Base-by-base conservation (phyloP, 2,797 vertebrate species). In the Hydrophis major region DNA sequence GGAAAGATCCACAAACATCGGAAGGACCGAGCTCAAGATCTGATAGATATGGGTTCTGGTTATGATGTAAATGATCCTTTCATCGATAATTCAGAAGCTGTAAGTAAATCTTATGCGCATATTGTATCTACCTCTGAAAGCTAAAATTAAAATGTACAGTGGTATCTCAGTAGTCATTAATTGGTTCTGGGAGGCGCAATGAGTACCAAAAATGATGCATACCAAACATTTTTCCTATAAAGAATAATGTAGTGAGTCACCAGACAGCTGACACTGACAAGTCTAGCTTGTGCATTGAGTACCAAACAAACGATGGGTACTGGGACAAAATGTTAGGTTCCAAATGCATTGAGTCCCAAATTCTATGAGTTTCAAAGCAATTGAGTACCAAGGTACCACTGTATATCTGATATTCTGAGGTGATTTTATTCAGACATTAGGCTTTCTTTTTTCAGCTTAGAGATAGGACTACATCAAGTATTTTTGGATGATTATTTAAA, bases 61-160 rank as follows among this genome's bases (percentile, higher is more conserved):
- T 99, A 99, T 14, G 99, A 99, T 94, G 99, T 99, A 94, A 99
- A 98, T 0, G 99, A 99, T 97, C 99, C 99, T 6, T 99, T 99
- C 97, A 99, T 99, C 90, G 99, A 99, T 97, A 99, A 99, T 95
- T 99, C 99, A 53, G 99, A 99, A 95, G 99, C 99, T 83, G 99
- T 99, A 96, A 99, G 99, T 98, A 96, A 96, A 63, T 28, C 37
- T 93, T 37, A 22, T 0, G 91, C 55, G 32, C 88, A 27, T 63
- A 78, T 78, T 22, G 14, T 89, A 28, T 12, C 5, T 13, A 89
- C 27, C 22, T 88, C 20, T 16, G n/a, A 32, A 6, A 83, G 47
- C 10, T 88, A 2, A 63, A 42, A 63, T 37, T 88, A 2, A 86
- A 42, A 55, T 37, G n/a, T 74, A 74, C 6, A 7, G 69, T 74